Evolutionary conservation across 2,113 vertebrate species (phyloP), one percentile per base, ranked within the genome.

Genomic region (Myrmecophaga tridactyla): DNA sequence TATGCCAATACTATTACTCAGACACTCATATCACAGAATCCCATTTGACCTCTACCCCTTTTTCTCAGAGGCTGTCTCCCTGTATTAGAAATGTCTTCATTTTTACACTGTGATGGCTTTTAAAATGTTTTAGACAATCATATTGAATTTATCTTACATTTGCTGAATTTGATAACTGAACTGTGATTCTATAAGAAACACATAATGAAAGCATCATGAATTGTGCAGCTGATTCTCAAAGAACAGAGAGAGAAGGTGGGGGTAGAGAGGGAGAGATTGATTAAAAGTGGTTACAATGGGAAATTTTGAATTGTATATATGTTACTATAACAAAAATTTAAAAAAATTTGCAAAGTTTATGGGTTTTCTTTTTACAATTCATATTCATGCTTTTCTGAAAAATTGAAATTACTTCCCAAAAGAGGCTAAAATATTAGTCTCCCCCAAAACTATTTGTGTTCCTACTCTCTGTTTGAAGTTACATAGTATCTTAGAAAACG

Each of bases 401-500:
- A 69, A 20, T 31, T 46, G 13, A 62, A 89, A 69, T 27, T 31
- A 31, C 17, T 14, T 46, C 53, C 4, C 20, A 89, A 77, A 56
- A 46, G 86, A 77, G 17, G 48, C 17, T 63, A 63, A 43, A 70
- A 7, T n/a, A 21, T 17, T 48, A 65, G 9, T 13, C 1, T 80
- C 14, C 41, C 31, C 8, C 4, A 4, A 0, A 36, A 36, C 18
- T 58, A 15, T 18, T 25, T 12, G 15, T 23, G 8, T 1, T n/a
- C 14, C 6, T 83, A 18, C 39, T 81, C 13, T 56, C 31, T 69
- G 34, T 5, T 36, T 17, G 36, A n/a, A 36, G 34, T 48, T 31
- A 46, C 1, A 34, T 60, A 29, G 1, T 17, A 27, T 27, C 23
- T 13, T 36, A 56, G 34, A 67, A 43, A 23, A 27, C 21, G 2